phyloP scores from a whole-genome alignment of 2,888 invertebrate genomes.

The Alloplasta piceator region DNA sequence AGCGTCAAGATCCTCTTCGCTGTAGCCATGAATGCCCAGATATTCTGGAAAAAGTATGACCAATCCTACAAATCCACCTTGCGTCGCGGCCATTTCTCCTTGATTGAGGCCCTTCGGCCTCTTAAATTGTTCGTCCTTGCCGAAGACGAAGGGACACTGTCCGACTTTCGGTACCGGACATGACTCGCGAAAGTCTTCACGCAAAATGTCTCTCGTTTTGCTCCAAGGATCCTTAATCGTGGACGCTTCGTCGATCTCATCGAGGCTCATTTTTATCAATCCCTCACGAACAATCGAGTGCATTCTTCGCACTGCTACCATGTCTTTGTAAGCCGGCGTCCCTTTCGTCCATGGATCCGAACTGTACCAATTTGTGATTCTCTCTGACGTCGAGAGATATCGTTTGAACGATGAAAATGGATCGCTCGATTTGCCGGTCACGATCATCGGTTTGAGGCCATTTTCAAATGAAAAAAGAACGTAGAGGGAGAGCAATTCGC shows the following conservation, averaged over 20 bases:
- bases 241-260: conserved; percentile 67
- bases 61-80: conserved; percentile 84
- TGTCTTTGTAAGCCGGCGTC: conserved; percentile 82
- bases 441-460: conserved; percentile 83
- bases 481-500: conserved; percentile 82
- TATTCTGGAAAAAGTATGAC: conserved; percentile 83
- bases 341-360: conserved; percentile 83
- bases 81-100: conserved; percentile 84
- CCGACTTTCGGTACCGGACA: conserved; percentile 68
- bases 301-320: conserved; percentile 82
- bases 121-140: background rate
- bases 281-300: conserved; percentile 80
- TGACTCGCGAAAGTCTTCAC: conserved; percentile 70
- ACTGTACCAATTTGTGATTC: conserved; percentile 84
- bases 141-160: conserved; percentile 69
- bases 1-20: conserved; percentile 83
- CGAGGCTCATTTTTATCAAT: conserved; percentile 67
- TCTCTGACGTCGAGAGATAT: conserved; percentile 83
- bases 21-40: conserved; percentile 80
- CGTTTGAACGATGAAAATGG: conserved; percentile 82
- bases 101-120: conserved; percentile 81
- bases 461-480: conserved; percentile 81
- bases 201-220: conserved; percentile 59
- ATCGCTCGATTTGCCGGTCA: conserved; percentile 83
- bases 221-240: conserved; percentile 71